Evolutionary conservation across 2,888 invertebrate species (phyloP), one percentile per base, ranked within the genome.

Genomic region (Xylota segnis): DNA sequence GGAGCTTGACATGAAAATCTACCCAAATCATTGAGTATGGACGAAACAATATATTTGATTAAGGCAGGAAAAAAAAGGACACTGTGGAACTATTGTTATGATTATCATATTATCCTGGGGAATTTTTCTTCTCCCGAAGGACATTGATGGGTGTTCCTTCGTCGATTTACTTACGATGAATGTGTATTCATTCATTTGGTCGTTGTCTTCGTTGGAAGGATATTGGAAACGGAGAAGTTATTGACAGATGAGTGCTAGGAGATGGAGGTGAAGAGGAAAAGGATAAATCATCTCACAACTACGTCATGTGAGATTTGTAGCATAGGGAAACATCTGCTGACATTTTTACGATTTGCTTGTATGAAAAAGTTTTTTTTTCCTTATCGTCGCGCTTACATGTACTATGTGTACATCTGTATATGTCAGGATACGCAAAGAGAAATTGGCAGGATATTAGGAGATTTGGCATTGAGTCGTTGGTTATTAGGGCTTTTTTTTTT

Each of bases 251-350:
- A 32, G 34, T 34, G 5, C 23, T 10, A 50, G 37, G 47, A 78
- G 54, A 47, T 65, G 70, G 50, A 9, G 59, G 54, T 66, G 77
- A 29, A 50, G 37, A 23, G 45, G 32, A 70, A 68, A 43, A 34
- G 71, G 37, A 78, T 84, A 75, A 75, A 84, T 84, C 83, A 83
- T 78, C 43, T 43, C 14, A 23, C 43, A 43, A 58, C 34, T 37
- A 40, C 58, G 23, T 74, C 43, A 37, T 61, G 18, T 59, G 81
- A 71, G 59, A 75, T 66, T 70, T 81, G 70, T 45, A 71, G 23
- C 23, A 45, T 70, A 66, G 63, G 71, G 52, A 54, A 71, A 68
- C 86, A 86, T 71, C 81, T 86, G 86, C 34, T 81, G 32, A 71
- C 79, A 29, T 71, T 81, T 75, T 81, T 45, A 68, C 72, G 68